These are phyloP conservation scores for Chymomyza caudatula DNA, from an alignment of 2,888 invertebrate species.

Conservation along the genomic window DNA sequence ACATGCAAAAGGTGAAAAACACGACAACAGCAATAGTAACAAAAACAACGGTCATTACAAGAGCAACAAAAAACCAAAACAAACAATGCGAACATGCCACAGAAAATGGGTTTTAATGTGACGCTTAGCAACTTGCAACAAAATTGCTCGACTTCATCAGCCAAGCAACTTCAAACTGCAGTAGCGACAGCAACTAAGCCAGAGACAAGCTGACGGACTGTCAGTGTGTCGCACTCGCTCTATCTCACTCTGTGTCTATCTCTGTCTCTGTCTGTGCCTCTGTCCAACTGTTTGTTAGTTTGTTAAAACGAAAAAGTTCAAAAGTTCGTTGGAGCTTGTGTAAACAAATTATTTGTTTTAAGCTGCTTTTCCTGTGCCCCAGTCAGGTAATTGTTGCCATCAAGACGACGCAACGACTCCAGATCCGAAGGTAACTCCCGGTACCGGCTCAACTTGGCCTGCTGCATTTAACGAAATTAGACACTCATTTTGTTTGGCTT, in stretches of 20 bases:
- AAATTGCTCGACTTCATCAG: slow-evolving; percentile 46
- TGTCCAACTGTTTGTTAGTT: neutral
- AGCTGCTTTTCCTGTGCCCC: slow-evolving; percentile 37
- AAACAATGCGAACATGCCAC: slow-evolving; percentile 47
- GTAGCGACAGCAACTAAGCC: slow-evolving; percentile 34
- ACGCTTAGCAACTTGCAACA: slow-evolving; percentile 56
- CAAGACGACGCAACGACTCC: slow-evolving; percentile 39
- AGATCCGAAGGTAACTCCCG: neutral
- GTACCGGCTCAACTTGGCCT: neutral
- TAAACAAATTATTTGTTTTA: slow-evolving; percentile 69
- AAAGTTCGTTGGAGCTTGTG: slow-evolving; percentile 70
- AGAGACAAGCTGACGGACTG: neutral
- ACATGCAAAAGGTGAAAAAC: slow-evolving; percentile 17
- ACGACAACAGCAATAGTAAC: slow-evolving; percentile 4
- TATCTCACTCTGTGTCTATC: neutral
- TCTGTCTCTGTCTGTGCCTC: neutral
- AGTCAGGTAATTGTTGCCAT: slow-evolving; percentile 56
- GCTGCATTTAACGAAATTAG: slow-evolving; percentile 31
- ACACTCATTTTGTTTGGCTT: slow-evolving; percentile 31
- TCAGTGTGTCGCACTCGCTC: too few species aligned
- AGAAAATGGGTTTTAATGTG: slow-evolving; percentile 67
- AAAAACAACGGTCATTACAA: slow-evolving; percentile 5
- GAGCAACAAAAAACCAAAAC: neutral
- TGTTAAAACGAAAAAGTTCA: slow-evolving; percentile 51
- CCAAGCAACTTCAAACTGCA: slow-evolving; percentile 19